Evolutionary conservation across 53 echinoderm and acorn worm genomes (phyloP), one percentile per base, ranked within the genome.

Genomic region (Holothuria scabra): DNA sequence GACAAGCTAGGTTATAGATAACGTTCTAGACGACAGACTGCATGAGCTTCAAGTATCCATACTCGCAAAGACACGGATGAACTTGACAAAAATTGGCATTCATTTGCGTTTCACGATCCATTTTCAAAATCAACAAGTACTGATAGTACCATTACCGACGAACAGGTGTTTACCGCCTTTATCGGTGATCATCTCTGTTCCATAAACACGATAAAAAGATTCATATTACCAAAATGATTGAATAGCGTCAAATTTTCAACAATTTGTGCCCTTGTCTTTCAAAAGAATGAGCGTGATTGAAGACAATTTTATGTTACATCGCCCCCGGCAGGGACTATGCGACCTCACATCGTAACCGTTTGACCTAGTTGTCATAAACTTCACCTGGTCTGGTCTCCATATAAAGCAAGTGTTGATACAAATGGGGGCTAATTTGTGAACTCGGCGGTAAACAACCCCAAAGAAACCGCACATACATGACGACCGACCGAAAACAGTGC

Each of bases 201-300:
- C 52, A 52, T 52, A 33, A 35, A 37, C 44, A 69, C 31, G 7
- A 37, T 22, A 33, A 33, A 69, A 37, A 34, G 69, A 3, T 30
- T 69, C 34, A 21, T 34, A 35, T 69, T 69, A 69, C 69, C 31
- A n/a, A 69, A 34, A n/a, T 37, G 34, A 32, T 69, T 69, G 69
- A 33, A 69, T 37, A 30, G 69, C 69, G 35, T 37, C 69, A 69
- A 67, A 69, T 69, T 69, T 69, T 69, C 69, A 69, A 69, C 69
- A 69, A 69, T 69, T 29, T 69, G 69, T 69, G 69, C 20, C 38
- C 32, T 69, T 69, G 69, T 69, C 38, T 41, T 33, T 41, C 6
- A 41, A 20, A 37, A 69, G 38, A 69, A 33, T 22, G 69, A 69
- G 38, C n/a, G 28, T 69, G 69, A 37, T 69, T 52, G 34, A 37